A percentile compares a stretch with the other conserved stretches of the same genome.
Evolutionary conservation across 2,113 vertebrate genomes (phyloP).

Genomic region (Piprites chloris): DNA sequence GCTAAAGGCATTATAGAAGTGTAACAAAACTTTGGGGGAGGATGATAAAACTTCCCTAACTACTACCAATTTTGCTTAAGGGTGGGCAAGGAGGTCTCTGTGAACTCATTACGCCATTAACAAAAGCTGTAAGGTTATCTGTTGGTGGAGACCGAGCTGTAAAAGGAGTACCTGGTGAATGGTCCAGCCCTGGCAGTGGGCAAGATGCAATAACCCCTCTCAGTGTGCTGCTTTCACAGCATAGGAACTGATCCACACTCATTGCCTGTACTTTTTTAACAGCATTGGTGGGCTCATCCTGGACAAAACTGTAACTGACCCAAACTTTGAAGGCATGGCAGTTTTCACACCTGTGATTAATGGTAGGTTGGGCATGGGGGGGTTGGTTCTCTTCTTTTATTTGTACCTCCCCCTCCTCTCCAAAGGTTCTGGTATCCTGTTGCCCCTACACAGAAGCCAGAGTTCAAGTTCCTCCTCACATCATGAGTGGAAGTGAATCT

Average conservation of each 20-base stretch:
- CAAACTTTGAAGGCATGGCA: conserved; percentile 88
- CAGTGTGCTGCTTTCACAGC: neutral
- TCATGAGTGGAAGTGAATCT: neutral
- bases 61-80: neutral
- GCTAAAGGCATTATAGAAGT: neutral
- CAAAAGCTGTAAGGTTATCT: neutral
- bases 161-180: neutral
- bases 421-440: neutral
- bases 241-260: neutral
- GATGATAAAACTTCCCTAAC: neutral
- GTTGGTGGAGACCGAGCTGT: neutral
- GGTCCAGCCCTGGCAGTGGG: neutral
- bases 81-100: neutral
- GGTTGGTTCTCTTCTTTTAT: neutral
- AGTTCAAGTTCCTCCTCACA: neutral
- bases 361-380: conserved; percentile 71
- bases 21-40: neutral
- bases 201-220: neutral
- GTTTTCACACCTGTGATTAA: conserved; percentile 90
- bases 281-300: conserved; percentile 91
- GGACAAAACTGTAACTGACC: conserved; percentile 84
- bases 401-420: neutral
- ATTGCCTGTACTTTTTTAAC: conserved; percentile 15
- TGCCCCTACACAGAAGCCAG: neutral
- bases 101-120: neutral